Conservation (phyloP, 1,140 invertebrate genomes). For the Apis mellifera region Amel_HAv3.1 CM009945.2:1107501-1108000, state of each 20-base stretch:
- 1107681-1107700: slow-evolving; percentile 33
- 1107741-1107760: slow-evolving; percentile 4
- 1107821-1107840: background rate
- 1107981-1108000: background rate
- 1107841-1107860: background rate
- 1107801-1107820: slow-evolving; percentile 18
- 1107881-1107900: background rate
- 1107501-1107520: slow-evolving; percentile 7
- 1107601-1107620: background rate
- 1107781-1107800: slow-evolving; percentile 7
- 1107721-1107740: background rate
- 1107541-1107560: slow-evolving; percentile 17
- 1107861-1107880: background rate
- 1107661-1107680: slow-evolving; percentile 24
- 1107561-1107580: background rate
- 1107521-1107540: background rate
- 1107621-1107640: slow-evolving; percentile 34
- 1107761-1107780: slow-evolving; percentile 5
- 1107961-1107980: background rate
- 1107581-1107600: slow-evolving; percentile 13
- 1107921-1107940: background rate
- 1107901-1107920: background rate
- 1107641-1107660: slow-evolving; percentile 18
- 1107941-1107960: background rate
- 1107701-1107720: slow-evolving; percentile 1